Evolutionary conservation across 2,113 vertebrate genomes (phyloP), one percentile per base, ranked within the genome.

Genomic region (Melanotaenia duboulayi): DNA sequence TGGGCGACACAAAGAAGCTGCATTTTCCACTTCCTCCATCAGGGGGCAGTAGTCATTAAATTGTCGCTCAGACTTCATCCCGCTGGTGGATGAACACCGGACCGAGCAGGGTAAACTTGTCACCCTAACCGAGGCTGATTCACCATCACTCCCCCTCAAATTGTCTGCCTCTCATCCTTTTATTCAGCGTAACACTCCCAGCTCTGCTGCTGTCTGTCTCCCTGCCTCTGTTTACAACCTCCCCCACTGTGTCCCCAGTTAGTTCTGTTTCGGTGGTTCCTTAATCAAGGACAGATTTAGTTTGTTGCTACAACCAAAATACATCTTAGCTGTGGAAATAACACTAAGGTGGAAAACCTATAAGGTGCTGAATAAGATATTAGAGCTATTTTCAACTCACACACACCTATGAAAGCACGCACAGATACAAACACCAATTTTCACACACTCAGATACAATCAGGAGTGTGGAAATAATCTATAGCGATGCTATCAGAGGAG

Each of bases 1-100:
- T 49, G 48, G 62, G 37, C 6, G 56, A 72, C 74, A 84, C 75
- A 90, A 85, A 86, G 72, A 65, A 78, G 62, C 23, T 78, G 86
- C 73, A 85, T 68, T 90, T 78, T 62, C 39, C 59, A 32, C 25
- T 12, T 59, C 23, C 19, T 56, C 88, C 93, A 87, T 83, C 52
- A 83, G 92, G 88, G 59, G 91, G 92, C 93, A 86, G 87, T 86
- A 90, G 69, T 73, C 20, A 49, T 89, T 83, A 88, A 71, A 83
- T 71, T 60, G 86, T 89, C 80, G 56, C 12, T 76, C 55, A 65
- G 57, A 50, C 58, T 76, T 65, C 56, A 77, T 80, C 67, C 62
- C 14, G 23, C 37, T 19, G 3, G 25, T 52, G 73, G 68, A 79
- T 81, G 78, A 76, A 71, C 82, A 74, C 22, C 12, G 25, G 75